Conservation (phyloP, 2,797 vertebrate species). For the Pangasius sanitwongsei region DNA sequence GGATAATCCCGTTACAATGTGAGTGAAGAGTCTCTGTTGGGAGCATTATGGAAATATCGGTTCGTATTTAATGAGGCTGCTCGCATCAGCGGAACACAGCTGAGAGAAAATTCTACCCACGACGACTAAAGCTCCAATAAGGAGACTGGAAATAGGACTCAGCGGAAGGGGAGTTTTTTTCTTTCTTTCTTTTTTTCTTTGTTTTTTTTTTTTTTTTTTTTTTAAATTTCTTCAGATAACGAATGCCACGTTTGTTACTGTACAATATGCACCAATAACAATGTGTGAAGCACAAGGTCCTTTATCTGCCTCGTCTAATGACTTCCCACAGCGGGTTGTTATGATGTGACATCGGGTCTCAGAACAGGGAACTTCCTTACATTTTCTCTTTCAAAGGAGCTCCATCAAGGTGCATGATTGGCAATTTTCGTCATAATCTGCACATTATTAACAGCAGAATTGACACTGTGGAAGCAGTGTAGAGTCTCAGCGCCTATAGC, state of each 20-base stretch:
- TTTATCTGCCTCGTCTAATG: constrained; percentile 99
- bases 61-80: constrained; percentile 93
- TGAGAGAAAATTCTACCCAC: constrained; percentile 85
- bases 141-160: constrained; percentile 85
- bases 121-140: constrained; percentile 84
- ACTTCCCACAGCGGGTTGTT: constrained; percentile 99
- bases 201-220: background rate
- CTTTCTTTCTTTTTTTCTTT: background rate
- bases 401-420: constrained; percentile 99
- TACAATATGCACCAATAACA: constrained; percentile 90
- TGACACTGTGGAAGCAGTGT: constrained; percentile 92
- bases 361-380: constrained; percentile 93
- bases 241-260: constrained; percentile 88
- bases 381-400: constrained; percentile 96
- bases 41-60: constrained; percentile 93
- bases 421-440: constrained; percentile 99
- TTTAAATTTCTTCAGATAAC: constrained; percentile 84
- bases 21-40: constrained; percentile 88
- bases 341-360: constrained; percentile 99
- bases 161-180: constrained; percentile 75
- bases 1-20: constrained; percentile 89
- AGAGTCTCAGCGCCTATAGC: constrained; percentile 83
- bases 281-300: constrained; percentile 94
- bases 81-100: constrained; percentile 86
- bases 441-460: constrained; percentile 99